Evolutionary conservation across 1,140 invertebrate genomes (phyloP).

Genomic region (Archivesica marissinica): DNA sequence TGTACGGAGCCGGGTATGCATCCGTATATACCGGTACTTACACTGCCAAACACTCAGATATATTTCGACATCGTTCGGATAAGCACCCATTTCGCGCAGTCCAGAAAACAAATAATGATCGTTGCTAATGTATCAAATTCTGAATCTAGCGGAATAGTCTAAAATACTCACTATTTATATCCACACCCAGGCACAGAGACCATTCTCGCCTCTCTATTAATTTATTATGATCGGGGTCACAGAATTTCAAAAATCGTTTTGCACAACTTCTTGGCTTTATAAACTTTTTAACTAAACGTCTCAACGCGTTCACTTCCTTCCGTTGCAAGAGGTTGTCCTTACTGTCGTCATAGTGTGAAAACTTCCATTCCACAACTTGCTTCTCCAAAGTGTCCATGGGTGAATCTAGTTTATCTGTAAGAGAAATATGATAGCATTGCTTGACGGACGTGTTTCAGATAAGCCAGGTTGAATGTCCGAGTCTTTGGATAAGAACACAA

Average conservation of each 20-base stretch:
- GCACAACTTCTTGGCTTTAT: constrained; percentile 95
- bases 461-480: too few species aligned
- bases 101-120: too few species aligned
- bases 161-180: constrained; percentile 81
- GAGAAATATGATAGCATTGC: background rate
- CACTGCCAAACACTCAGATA: too few species aligned
- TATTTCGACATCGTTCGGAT: too few species aligned
- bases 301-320: constrained; percentile 91
- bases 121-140: too few species aligned
- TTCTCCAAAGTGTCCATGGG: constrained; percentile 61
- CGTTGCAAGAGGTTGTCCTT: constrained; percentile 90
- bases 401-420: constrained; percentile 53
- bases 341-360: constrained; percentile 91
- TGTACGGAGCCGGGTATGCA: too few species aligned
- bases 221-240: constrained; percentile 92
- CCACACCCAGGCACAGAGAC: constrained; percentile 91
- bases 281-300: constrained; percentile 92
- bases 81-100: too few species aligned
- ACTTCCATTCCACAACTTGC: constrained; percentile 92
- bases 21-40: too few species aligned
- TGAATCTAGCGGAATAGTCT: too few species aligned
- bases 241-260: constrained; percentile 92
- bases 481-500: too few species aligned
- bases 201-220: constrained; percentile 91
- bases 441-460: too few species aligned